phyloP scores from a whole-genome alignment of 2,888 invertebrate genomes.

The Rhimphoctona megacephalus region DNA sequence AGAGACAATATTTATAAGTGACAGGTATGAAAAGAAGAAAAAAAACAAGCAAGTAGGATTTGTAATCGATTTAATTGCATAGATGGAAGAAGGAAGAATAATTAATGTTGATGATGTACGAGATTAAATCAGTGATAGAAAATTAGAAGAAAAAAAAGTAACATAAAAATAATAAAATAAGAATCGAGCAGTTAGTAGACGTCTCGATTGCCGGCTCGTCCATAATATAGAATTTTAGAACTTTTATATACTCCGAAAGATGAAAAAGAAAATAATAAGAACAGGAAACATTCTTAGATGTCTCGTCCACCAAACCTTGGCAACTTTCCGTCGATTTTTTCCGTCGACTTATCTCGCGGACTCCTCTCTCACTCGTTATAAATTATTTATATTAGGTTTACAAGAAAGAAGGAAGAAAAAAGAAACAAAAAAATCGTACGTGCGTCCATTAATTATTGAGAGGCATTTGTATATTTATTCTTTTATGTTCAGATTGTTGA shows the following conservation, averaged over 20 bases:
- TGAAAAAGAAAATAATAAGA: slow-evolving; percentile 35
- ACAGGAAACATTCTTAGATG: slow-evolving; percentile 52
- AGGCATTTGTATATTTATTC: slow-evolving; percentile 38
- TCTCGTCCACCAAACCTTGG: slow-evolving; percentile 61
- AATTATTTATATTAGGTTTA: slow-evolving; percentile 45
- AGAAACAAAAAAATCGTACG: slow-evolving; percentile 14
- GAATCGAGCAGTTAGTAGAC: slow-evolving; percentile 49
- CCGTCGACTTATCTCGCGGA: slow-evolving; percentile 57
- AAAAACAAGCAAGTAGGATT: slow-evolving; percentile 37
- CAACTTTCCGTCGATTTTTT: slow-evolving; percentile 58
- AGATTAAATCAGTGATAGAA: slow-evolving; percentile 53
- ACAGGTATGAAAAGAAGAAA: slow-evolving; percentile 32
- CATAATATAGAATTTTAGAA: slow-evolving; percentile 67
- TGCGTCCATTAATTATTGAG: slow-evolving; percentile 9
- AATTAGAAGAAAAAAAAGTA: slow-evolving; percentile 14
- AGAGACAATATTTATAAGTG: slow-evolving; percentile 63
- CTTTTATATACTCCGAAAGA: slow-evolving; percentile 60
- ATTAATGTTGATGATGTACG: slow-evolving; percentile 54
- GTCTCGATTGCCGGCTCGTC: slow-evolving; percentile 62
- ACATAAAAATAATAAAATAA: slow-evolving; percentile 10
- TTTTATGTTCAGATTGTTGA: slow-evolving; percentile 42
- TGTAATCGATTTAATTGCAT: slow-evolving; percentile 52
- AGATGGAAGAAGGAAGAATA: slow-evolving; percentile 42
- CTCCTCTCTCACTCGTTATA: slow-evolving; percentile 39
- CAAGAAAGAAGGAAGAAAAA: slow-evolving; percentile 24